These are phyloP conservation scores for Lethocerus indicus DNA, from an alignment of 1,140 invertebrate species.

Conservation along the genomic window DNA sequence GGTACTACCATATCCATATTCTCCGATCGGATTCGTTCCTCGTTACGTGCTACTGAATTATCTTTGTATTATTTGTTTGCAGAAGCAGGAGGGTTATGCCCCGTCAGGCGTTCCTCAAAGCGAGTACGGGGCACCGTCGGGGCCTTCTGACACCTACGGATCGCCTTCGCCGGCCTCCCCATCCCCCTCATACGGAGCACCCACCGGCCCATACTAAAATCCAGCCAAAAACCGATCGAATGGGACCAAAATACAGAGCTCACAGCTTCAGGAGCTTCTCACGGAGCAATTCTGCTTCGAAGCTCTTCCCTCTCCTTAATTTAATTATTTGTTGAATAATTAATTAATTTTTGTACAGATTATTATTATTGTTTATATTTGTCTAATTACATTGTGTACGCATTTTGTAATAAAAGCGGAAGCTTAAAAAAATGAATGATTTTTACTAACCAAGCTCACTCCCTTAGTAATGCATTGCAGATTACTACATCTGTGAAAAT, in stretches of 20 bases:
- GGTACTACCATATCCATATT: too few species aligned
- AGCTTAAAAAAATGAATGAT: too few species aligned
- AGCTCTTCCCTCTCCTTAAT: neutral
- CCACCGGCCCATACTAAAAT: constrained; percentile 13
- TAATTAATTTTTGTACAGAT: constrained; percentile 2
- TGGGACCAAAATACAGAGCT: too few species aligned
- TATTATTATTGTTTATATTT: constrained; percentile 2
- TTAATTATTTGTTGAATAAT: neutral
- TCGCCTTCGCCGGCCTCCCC: constrained; percentile 21
- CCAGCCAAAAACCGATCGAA: too few species aligned
- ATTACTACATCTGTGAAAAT: too few species aligned
- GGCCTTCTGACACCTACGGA: constrained; percentile 26
- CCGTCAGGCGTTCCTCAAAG: constrained; percentile 20
- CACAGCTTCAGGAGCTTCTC: too few species aligned
- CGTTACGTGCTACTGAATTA: too few species aligned
- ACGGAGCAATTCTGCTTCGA: neutral
- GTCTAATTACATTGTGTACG: neutral
- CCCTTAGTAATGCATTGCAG: too few species aligned
- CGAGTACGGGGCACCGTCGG: constrained; percentile 29
- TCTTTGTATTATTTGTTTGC: too few species aligned
- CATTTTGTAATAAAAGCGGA: constrained; percentile 8
- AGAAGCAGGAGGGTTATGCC: constrained; percentile 24
- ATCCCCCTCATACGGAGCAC: constrained; percentile 17
- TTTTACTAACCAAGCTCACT: too few species aligned
- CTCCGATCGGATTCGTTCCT: too few species aligned